A percentile compares a stretch with the other conserved stretches of the same genome.
phyloP scores from a whole-genome alignment of 1,140 invertebrate species.

The Apis florea region DNA sequence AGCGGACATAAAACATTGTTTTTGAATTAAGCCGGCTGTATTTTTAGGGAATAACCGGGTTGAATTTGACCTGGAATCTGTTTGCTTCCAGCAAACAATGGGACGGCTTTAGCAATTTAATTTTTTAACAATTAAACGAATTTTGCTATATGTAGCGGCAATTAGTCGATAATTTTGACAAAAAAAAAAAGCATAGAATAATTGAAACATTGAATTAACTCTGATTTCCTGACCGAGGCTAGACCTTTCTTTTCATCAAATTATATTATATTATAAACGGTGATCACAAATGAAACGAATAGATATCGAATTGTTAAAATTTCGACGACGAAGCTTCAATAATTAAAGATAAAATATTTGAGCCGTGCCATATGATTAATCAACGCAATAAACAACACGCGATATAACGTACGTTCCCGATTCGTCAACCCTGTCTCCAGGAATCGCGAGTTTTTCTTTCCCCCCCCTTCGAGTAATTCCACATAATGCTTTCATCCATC shows the following conservation, averaged over 20 bases:
- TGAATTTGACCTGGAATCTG: background rate
- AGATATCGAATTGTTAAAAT: no score
- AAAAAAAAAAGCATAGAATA: no score
- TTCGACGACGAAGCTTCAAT: no score
- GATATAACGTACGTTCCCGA: background rate
- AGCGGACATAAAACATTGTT: conserved; percentile 4
- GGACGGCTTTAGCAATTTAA: no score
- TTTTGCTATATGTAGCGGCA: no score
- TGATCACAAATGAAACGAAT: no score
- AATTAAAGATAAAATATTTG: background rate
- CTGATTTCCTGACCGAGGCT: no score
- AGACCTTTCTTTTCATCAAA: no score
- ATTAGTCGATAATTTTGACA: no score
- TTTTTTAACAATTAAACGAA: no score
- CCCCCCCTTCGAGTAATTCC: background rate
- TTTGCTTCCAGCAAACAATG: background rate
- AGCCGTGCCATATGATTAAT: background rate
- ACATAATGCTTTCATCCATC: background rate
- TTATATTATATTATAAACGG: no score
- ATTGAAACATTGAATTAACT: no score
- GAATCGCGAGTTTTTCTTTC: background rate
- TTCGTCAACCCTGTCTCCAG: background rate
- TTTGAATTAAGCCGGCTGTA: conserved; percentile 3
- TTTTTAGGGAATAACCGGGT: background rate
- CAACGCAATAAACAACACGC: background rate